phyloP scores from a whole-genome alignment of 1,140 invertebrate species.

The Drosophila bocki region DNA sequence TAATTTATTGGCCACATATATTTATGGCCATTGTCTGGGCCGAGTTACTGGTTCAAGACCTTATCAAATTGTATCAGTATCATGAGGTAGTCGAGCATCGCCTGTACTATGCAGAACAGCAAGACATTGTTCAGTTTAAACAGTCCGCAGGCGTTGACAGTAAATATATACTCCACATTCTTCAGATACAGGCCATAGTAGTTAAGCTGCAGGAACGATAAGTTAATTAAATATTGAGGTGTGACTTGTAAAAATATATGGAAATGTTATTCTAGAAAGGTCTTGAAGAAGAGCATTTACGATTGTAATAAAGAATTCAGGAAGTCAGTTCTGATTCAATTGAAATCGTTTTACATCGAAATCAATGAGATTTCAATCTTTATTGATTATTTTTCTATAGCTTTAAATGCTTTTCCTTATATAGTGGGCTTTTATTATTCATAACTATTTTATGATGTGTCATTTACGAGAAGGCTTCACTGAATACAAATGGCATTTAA shows the following conservation, averaged over 20 bases:
- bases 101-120: slow-evolving; percentile 53
- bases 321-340: slow-evolving; percentile 8
- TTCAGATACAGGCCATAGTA: slow-evolving; percentile 60
- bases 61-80: slow-evolving; percentile 78
- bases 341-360: slow-evolving; percentile 1
- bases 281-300: not conserved
- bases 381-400: slow-evolving; percentile 1
- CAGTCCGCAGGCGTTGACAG: slow-evolving; percentile 53
- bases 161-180: slow-evolving; percentile 43
- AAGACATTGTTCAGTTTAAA: slow-evolving; percentile 65
- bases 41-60: slow-evolving; percentile 57
- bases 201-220: slow-evolving; percentile 37
- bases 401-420: slow-evolving; percentile 5
- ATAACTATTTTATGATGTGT: slow-evolving; percentile 36
- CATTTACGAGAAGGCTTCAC: slow-evolving; percentile 10
- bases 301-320: not conserved
- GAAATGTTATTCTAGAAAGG: not conserved
- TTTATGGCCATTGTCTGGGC: slow-evolving; percentile 36
- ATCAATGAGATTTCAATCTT: too few species aligned
- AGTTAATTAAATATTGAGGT: slow-evolving; percentile 4
- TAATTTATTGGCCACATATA: slow-evolving; percentile 20
- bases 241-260: not conserved
- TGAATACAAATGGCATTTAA: slow-evolving; percentile 12
- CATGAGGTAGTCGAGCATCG: slow-evolving; percentile 59
- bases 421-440: slow-evolving; percentile 2